Evolutionary conservation across 2,888 invertebrate genomes (phyloP), one percentile per base, ranked within the genome.

Genomic region (Schizaphis graminum): DNA sequence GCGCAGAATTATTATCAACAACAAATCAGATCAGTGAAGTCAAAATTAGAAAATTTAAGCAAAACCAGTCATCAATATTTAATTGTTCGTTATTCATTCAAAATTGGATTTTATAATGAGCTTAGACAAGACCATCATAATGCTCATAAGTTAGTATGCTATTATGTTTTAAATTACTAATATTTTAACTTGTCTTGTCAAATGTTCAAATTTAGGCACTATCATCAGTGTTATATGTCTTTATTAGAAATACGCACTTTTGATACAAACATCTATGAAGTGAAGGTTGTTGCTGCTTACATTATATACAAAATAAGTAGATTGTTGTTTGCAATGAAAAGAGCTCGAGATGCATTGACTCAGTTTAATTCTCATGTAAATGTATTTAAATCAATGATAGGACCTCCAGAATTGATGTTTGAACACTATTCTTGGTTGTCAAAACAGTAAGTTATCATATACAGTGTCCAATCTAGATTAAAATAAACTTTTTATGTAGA

Each of bases 341-440:
- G 98, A 94, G 98, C 99, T 0, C 96, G 99, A 95, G 99, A 99
- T 96, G 98, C 99, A 3, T 99, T 99, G 95, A 97, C 98, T 93
- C 99, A 99, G 96, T 98, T 99, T 95, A 97, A 98, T 95, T 97
- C 97, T 95, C 99, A 99, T 95, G 97, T 98, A 95, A 99, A 99
- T 95, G 97, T 98, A 95, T 99, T 99, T 96, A 98, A 98, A 96
- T 97, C 96, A 95, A 97, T 97, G 95, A 97, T 97, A 95, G 99
- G 99, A 7, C 97, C 98, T 94, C 94, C 94, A 16, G 95, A 95
- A 95, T 96, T 99, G 94, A 96, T 97, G 35, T 99, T 99, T 96
- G 99, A 99, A 96, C 99, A 99, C 96, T 97, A 98, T 96, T 98
- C 98, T 7, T 99, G 99, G 99, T 97, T 99, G 96, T 98, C 98